Evolutionary conservation across 2,797 vertebrate genomes (phyloP).

Genomic region (Balearica regulorum): DNA sequence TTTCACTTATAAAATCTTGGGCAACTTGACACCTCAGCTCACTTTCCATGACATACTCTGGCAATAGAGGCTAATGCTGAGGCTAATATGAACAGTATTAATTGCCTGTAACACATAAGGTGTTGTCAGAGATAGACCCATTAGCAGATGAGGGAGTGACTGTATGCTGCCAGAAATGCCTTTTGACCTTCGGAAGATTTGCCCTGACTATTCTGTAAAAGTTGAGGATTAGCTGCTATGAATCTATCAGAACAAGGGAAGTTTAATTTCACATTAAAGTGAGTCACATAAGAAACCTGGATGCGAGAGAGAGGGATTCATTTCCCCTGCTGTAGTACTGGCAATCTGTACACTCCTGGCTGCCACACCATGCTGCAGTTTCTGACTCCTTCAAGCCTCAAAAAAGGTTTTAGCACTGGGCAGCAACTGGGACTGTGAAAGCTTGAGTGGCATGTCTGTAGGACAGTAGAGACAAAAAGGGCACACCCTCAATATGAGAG

Average conservation of each 20-base stretch:
- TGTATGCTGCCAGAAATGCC: conserved; percentile 5
- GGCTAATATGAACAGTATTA: neutral
- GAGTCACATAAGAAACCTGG: neutral
- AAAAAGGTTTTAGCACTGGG: neutral
- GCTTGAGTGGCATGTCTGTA: neutral
- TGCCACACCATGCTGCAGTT: neutral
- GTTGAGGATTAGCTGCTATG: neutral
- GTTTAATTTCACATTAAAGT: conserved; percentile 16
- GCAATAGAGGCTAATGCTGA: neutral
- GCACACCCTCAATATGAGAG: neutral
- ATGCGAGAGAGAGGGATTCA: neutral
- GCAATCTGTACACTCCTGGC: neutral
- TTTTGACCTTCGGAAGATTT: conserved; percentile 12
- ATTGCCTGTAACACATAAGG: neutral
- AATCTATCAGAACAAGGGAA: neutral
- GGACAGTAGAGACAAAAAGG: neutral
- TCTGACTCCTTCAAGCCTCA: neutral
- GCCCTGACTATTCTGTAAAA: neutral
- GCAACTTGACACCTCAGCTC: neutral
- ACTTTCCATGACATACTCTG: neutral
- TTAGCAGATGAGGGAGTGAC: neutral
- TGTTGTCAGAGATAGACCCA: neutral
- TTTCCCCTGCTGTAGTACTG: neutral
- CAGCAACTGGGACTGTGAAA: neutral
- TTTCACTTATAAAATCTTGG: neutral